Evolutionary conservation across 2,113 vertebrate species (phyloP), one percentile per base, ranked within the genome.

Genomic region (Nothobranchius kuhntae): DNA sequence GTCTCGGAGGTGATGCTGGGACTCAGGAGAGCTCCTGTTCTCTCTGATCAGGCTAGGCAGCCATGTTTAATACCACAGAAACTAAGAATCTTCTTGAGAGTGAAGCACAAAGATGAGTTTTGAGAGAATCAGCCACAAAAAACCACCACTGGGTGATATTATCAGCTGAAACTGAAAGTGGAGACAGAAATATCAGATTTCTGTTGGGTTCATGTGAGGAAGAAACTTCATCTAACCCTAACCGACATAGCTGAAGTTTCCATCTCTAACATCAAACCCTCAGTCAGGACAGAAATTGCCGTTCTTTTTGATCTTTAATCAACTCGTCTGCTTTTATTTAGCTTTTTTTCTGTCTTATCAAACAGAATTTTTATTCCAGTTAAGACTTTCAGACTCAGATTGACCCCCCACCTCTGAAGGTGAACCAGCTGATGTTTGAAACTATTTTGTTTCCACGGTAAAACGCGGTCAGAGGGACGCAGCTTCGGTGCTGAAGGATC

Each of bases 391-490:
- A 30, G 30, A 4, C 30, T 30, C 30, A 30, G 30, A 36, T 13
- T 55, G 26, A 15, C 15, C 13, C 53, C 1, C 26, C 15, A 54
- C 35, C 4, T 40, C 3, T 54, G 13, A 55, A 55, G 53, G 53
- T 55, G 53, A 55, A 36, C 26, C 21, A 15, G 15, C 13, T 26
- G 30, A 30, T 5, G 53, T 36, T 36, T 21, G 21, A 24, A 45
- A 60, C 17, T 6, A 10, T 17, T 40, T 4, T 14, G 13, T 57
- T 40, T 7, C 9, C 9, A 9, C 13, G 38, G 55, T 58, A 65
- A 72, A 72, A 78, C 78, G 54, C 15, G 64, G 73, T 65, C 4
- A 26, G 62, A 57, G 11, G 67, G 53, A 61, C 46, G 61, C 6
- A 54, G 52, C 38, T 65, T 66, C 46, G 56, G 47, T 67, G 62